Conservation (phyloP, 2,797 vertebrate genomes). For the Hafferia zeledoni region DNA sequence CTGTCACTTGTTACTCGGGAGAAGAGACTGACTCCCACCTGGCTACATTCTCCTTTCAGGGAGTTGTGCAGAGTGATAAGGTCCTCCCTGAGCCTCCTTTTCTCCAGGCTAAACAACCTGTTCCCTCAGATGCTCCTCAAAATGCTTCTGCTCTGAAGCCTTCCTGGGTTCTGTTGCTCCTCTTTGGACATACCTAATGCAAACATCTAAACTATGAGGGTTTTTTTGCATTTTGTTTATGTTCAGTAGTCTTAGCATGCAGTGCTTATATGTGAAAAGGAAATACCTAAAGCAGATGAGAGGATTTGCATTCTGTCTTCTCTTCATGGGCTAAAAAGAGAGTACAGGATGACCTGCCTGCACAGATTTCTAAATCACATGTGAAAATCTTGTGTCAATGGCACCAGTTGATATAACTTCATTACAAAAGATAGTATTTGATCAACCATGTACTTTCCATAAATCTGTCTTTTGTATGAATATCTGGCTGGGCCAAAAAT, state of each 20-base stretch:
- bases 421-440: neutral
- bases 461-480: neutral
- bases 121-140: neutral
- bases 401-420: neutral
- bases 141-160: neutral
- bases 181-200: neutral
- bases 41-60: neutral
- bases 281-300: neutral
- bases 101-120: neutral
- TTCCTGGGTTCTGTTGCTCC: neutral
- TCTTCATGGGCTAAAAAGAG: neutral
- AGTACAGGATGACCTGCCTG: neutral
- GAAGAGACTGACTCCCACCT: rapidly evolving
- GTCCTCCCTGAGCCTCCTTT: neutral
- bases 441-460: no score
- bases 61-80: rapidly evolving
- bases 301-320: neutral
- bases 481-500: neutral
- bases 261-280: neutral
- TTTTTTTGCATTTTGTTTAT: neutral
- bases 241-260: neutral
- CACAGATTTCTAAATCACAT: neutral
- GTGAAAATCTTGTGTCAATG: neutral
- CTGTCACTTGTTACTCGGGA: neutral
- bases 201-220: rapidly evolving